Conservation (phyloP, 2,113 vertebrate genomes). For the Kryptolebias marmoratus region DNA sequence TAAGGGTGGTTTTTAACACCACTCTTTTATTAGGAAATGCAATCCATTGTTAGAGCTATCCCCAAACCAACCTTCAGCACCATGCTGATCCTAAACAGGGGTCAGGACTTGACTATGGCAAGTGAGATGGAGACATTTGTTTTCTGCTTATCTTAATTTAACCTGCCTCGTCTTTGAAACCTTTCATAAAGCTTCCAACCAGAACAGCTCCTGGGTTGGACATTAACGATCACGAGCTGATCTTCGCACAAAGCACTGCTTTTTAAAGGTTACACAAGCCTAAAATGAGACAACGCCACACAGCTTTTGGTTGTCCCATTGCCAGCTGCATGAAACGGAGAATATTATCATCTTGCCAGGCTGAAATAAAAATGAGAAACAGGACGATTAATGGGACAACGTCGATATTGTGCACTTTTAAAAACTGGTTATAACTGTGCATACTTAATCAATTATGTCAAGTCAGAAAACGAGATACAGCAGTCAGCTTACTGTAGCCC, state of each 20-base stretch:
- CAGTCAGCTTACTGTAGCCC: too few species aligned
- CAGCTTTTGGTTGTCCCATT: too few species aligned
- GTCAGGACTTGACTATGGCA: conserved; percentile 50
- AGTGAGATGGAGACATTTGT: conserved; percentile 17
- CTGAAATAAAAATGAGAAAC: too few species aligned
- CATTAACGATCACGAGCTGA: not conserved
- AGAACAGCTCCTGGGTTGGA: conserved; percentile 21
- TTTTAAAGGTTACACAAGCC: not conserved
- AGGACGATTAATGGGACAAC: too few species aligned
- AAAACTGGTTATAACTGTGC: too few species aligned
- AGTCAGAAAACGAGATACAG: too few species aligned
- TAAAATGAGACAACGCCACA: not conserved
- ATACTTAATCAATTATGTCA: too few species aligned
- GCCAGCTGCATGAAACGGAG: too few species aligned
- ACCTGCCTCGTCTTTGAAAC: conserved; percentile 16
- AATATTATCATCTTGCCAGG: too few species aligned
- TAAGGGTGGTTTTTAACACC: conserved; percentile 48
- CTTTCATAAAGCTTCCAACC: conserved; percentile 12
- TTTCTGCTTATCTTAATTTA: not conserved
- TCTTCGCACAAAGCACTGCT: conserved; percentile 1
- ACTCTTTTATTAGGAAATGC: conserved; percentile 57
- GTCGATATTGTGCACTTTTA: too few species aligned
- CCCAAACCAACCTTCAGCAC: conserved; percentile 17
- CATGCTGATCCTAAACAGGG: conserved; percentile 27
- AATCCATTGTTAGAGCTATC: conserved; percentile 8